Evolutionary conservation across 2,113 vertebrate species (phyloP), one percentile per base, ranked within the genome.

Genomic region (Oreochromis tanganicae): DNA sequence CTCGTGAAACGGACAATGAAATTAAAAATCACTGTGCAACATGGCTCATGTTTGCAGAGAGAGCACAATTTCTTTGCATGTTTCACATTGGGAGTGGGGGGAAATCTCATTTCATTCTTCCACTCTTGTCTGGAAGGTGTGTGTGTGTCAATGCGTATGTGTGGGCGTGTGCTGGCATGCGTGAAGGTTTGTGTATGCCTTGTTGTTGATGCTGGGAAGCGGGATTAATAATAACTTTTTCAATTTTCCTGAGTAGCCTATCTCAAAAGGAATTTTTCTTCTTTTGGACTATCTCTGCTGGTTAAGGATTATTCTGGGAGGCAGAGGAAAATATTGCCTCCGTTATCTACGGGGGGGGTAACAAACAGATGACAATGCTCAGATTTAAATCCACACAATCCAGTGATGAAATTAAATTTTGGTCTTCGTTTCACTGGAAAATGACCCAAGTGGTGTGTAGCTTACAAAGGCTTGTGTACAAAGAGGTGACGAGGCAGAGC

Each of bases 201-300:
- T 4, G 79, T 14, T 3, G 21, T 75, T 54, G 59, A 14, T 55
- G 73, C 87, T 6, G 52, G 85, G 82, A 84, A 91, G 81, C 48
- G 34, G 82, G 91, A 95, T 93, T 95, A 92, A 91, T 93, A 88
- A 91, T 89, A 92, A 90, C n/a, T 89, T 93, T 94, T 92, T 93
- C 84, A 90, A 92, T 95, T 95, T 95, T 89, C 80, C 82, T 61
- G 83, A 91, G 91, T 81, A 85, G 90, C 81, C 90, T 88, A 91
- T 93, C 90, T 92, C 50, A 92, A 91, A 78, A 92, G 80, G 75
- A 89, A 91, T 78, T 89, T 93, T 94, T 88, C 91, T 93, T 59
- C 11, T 66, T 59, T 80, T 88, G 82, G 90, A 85, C 85, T 87
- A 88, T 94, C 92, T 92, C 85, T 46, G 71, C 87, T 92, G 91